Base-by-base conservation (phyloP, 2,113 vertebrate genomes). In the Nematolebias whitei region DNA sequence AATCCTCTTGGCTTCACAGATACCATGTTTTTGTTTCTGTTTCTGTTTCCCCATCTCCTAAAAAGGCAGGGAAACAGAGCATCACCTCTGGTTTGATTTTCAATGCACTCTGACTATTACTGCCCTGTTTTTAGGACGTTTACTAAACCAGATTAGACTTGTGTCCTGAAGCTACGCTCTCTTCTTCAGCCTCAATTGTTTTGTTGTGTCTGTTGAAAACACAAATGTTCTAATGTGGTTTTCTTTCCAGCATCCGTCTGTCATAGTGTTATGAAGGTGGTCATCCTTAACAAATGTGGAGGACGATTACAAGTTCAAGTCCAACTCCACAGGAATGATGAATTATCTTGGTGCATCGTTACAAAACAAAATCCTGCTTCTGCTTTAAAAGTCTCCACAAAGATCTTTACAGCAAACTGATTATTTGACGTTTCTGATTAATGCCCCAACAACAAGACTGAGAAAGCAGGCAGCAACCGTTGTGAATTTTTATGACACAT, bases 111-210 rank as follows among this genome's bases (percentile, higher is more conserved):
- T 22, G 23, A 57, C 60, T n/a, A n/a, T 57, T 41, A 5, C 38
- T 39, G 5, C 45, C 47, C 26, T 59, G 44, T 44, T 79, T 68
- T 73, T 29, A 32, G 32, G 7, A 63, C 58, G 43, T 49, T 12
- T 20, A 38, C 57, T 76, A 24, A 32, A 65, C 64, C 29, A 48
- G 39, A 55, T 78, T 24, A 29, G 32, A 38, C 23, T 70, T 69
- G 61, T 76, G 64, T 60, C 84, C 63, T 44, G 61, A 48, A 72
- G 70, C 67, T 32, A 23, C 23, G 43, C 13, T 29, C 44, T 32
- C 40, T 22, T 66, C 32, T 68, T 76, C 65, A 58, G 58, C 70
- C 61, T 60, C 73, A 77, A 22, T 68, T 69, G 19, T 54, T 66
- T 52, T 12, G 20, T 50, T 54, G 10, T 63, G 19, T 50, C 56